Evolutionary conservation across 2,888 invertebrate species (phyloP).

Genomic region (Chelonus formosanus): DNA sequence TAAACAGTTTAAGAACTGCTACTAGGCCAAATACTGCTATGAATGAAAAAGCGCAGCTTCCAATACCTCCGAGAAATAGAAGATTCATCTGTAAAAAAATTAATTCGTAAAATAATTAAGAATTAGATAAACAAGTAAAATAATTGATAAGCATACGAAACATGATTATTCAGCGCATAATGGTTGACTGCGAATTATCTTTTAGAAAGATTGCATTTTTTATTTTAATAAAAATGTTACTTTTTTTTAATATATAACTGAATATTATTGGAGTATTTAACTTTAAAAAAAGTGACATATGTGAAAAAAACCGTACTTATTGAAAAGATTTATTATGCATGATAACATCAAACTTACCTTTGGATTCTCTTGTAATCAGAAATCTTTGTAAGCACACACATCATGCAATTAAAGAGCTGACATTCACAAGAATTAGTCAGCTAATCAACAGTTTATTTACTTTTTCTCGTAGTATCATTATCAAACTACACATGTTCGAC

Average conservation of each 20-base stretch:
- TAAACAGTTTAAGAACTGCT: slow-evolving; percentile 52
- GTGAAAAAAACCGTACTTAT: background rate
- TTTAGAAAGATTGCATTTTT: too few species aligned
- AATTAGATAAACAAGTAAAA: background rate
- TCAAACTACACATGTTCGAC: slow-evolving; percentile 46
- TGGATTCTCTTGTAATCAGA: slow-evolving; percentile 48
- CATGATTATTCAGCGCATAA: too few species aligned
- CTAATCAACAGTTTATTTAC: slow-evolving; percentile 57
- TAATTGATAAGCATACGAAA: too few species aligned
- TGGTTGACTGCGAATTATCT: too few species aligned
- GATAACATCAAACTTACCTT: slow-evolving; percentile 49
- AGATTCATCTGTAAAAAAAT: slow-evolving; percentile 59
- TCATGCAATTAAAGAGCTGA: slow-evolving; percentile 42
- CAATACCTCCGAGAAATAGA: slow-evolving; percentile 56
- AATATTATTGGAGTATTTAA: too few species aligned
- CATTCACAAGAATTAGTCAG: slow-evolving; percentile 51
- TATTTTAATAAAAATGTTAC: too few species aligned
- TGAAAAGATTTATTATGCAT: background rate
- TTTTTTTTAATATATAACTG: too few species aligned
- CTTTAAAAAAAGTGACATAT: slow-evolving; percentile 17
- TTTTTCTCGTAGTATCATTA: slow-evolving; percentile 47
- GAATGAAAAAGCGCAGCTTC: slow-evolving; percentile 55
- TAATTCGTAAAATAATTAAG: background rate
- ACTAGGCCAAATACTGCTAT: slow-evolving; percentile 56
- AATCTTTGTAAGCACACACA: slow-evolving; percentile 43